Evolutionary conservation across 2,113 vertebrate genomes (phyloP), one percentile per base, ranked within the genome.

Genomic region (Macrotus californicus): DNA sequence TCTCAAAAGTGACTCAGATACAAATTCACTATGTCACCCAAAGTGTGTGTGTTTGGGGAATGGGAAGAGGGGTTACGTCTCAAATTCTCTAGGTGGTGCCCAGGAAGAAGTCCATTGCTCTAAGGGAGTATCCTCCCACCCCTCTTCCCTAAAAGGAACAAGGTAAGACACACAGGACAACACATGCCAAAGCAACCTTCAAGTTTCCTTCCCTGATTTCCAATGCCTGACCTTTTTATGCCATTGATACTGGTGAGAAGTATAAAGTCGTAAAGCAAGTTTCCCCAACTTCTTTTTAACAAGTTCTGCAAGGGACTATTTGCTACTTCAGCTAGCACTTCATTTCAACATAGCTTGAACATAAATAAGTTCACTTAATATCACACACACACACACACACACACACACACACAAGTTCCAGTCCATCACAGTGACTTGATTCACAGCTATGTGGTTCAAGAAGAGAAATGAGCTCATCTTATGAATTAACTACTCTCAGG

Each of bases 381-480:
- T 50, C 31, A 31, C 9, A 43, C 4, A 72, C 43, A 54, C 46
- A 72, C 6, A 79, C 29, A 52, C 34, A 70, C 16, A 29, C 24
- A 69, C 16, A 83, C 7, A 52, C 48, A 61, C 7, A 43, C 54
- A 82, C 15, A 43, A 89, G 6, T 5, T 93, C 61, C 36, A 41
- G 13, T 89, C 31, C 22, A 10, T 83, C 50, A 73, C 31, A 15
- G 31, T 41, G 41, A 46, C 10, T 36, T 79, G 18, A 77, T 77
- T 76, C 64, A 96, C n/a, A 94, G 54, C 39, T 83, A 9, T 64
- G 6, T 89, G 15, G 22, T 80, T 89, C 24, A 88, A 39, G 64
- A 83, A 64, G 64, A 75, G 48, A 93, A 93, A 77, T 73, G 18
- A 94, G 48, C 5, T 89, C 52, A 67, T 93, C 41, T 89, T 86